Conservation (phyloP, 2,888 invertebrate genomes). For the Cheilosia vulpina region DNA sequence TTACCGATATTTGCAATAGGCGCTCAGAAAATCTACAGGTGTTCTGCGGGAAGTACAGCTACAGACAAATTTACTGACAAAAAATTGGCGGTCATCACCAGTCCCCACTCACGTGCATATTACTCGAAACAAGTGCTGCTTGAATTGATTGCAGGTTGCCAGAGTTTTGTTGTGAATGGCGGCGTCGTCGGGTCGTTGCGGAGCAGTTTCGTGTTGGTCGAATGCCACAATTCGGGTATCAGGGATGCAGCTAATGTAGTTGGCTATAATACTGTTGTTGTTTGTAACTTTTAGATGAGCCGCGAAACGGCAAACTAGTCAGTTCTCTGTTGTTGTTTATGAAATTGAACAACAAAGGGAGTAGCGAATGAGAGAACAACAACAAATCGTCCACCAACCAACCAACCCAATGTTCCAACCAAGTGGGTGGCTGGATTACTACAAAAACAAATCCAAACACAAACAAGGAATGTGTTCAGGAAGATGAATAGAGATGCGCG, state of each 20-base stretch:
- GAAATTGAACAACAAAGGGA: neutral
- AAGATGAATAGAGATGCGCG: too few species aligned
- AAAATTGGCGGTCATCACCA: neutral
- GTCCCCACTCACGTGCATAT: too few species aligned
- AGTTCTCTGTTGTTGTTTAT: constrained; percentile 32
- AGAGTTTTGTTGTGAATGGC: constrained; percentile 8
- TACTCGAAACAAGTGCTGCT: neutral
- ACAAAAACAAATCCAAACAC: too few species aligned
- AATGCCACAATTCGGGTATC: constrained; percentile 82
- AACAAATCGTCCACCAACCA: too few species aligned
- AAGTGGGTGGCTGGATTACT: too few species aligned
- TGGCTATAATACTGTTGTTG: constrained; percentile 69
- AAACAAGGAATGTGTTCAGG: too few species aligned
- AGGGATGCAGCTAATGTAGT: constrained; percentile 78
- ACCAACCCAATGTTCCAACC: too few species aligned
- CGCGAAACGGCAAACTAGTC: constrained; percentile 40
- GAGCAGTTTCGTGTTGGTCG: constrained; percentile 84
- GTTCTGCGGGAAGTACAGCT: constrained; percentile 3
- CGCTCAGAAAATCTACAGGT: constrained; percentile 72
- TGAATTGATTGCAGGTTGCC: too few species aligned
- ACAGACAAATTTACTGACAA: too few species aligned
- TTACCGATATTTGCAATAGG: constrained; percentile 83
- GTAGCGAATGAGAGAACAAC: neutral
- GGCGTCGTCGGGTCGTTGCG: constrained; percentile 66
- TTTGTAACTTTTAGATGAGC: constrained; percentile 76